phyloP scores from a whole-genome alignment of 2,888 invertebrate genomes.

The Zele albiditarsus region DNA sequence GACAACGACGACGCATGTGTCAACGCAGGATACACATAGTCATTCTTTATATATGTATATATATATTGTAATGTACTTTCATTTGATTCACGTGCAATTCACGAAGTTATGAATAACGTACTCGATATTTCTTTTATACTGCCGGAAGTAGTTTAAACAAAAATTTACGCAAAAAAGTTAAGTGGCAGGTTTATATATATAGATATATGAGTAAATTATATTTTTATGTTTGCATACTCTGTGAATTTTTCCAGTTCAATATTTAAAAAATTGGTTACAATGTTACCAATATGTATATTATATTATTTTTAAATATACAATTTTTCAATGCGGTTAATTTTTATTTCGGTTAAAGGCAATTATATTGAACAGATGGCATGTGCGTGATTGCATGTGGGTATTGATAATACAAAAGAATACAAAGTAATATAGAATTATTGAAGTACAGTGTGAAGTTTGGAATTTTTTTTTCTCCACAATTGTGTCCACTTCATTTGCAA shows the following conservation, averaged over 20 bases:
- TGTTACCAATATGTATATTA: neutral
- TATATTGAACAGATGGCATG: constrained; percentile 12
- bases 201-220: neutral
- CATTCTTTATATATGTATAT: neutral
- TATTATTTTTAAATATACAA: neutral
- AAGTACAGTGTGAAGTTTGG: neutral
- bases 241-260: neutral
- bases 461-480: constrained; percentile 9
- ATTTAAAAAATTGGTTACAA: neutral
- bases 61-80: constrained; percentile 59
- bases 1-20: neutral
- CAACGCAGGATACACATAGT: neutral
- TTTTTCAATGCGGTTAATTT: neutral
- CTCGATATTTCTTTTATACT: constrained; percentile 13
- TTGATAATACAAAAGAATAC: constrained; percentile 21
- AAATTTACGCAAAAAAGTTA: constrained; percentile 11
- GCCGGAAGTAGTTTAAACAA: constrained; percentile 33
- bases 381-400: constrained; percentile 27
- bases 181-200: neutral
- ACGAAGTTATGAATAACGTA: constrained; percentile 29
- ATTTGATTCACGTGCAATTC: constrained; percentile 57
- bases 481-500: neutral
- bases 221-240: neutral
- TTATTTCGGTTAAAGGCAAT: neutral
- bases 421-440: neutral